Evolutionary conservation across 1,140 invertebrate genomes (phyloP).

Genomic region (Linepithema humile): DNA sequence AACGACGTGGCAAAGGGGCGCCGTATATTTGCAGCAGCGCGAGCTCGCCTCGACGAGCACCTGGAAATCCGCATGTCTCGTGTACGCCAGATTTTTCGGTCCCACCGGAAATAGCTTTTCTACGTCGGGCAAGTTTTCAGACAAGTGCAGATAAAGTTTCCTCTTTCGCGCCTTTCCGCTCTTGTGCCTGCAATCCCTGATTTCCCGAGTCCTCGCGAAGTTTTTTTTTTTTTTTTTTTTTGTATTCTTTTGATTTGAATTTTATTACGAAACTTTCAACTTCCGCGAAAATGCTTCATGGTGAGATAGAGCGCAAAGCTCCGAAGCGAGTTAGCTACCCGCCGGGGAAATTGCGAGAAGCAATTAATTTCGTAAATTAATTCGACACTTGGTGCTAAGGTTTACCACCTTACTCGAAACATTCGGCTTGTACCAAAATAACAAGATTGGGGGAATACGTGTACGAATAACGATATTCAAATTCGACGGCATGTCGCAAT

Average conservation of each 20-base stretch:
- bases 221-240: background rate
- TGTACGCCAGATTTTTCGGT: slow-evolving; percentile 27
- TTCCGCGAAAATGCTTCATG: background rate
- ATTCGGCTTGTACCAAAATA: background rate
- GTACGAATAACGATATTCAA: background rate
- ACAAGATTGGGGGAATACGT: background rate
- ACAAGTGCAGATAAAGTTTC: background rate
- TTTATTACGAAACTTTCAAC: slow-evolving; percentile 4
- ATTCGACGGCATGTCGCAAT: background rate
- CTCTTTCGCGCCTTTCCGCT: background rate
- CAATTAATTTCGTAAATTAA: slow-evolving; percentile 20
- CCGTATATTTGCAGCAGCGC: background rate
- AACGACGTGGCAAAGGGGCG: slow-evolving; percentile 2
- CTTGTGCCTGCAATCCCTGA: background rate
- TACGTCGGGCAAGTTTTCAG: slow-evolving; percentile 21
- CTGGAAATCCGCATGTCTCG: slow-evolving; percentile 8
- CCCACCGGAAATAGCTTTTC: slow-evolving; percentile 13
- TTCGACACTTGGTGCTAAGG: background rate
- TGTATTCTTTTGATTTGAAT: background rate
- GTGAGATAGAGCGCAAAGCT: background rate
- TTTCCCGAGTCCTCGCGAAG: background rate
- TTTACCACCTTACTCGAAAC: background rate
- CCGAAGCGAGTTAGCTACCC: background rate
- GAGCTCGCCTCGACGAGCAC: background rate
- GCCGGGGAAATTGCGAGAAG: background rate